Evolutionary conservation across 1,140 invertebrate species (phyloP), one percentile per base, ranked within the genome.

Genomic region (Drosophila kohkoa): DNA sequence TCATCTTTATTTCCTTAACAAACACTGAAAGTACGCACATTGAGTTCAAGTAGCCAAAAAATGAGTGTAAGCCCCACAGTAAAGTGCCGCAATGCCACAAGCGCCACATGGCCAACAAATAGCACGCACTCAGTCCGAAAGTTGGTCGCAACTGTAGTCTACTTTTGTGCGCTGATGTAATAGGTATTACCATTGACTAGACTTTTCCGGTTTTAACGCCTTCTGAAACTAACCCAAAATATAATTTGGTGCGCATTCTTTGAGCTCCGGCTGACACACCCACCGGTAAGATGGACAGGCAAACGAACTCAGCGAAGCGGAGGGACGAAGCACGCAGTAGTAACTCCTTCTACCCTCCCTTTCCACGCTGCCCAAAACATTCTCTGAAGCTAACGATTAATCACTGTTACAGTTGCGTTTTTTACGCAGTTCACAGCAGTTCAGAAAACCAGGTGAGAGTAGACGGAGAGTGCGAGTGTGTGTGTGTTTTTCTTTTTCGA

Each of bases 121-220:
- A 57, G 35, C 48, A 45, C 41, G 76, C 76, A 69, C 52, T 71
- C 64, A 75, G 45, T 20, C 10, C 48, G 10, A 11, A 49, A 49
- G 8, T 25, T 46, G 38, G 8, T 11, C n/a, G 20, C 32, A 55
- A 62, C 48, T 45, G 64, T 73, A 57, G 63, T 58, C 83, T 63
- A 71, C 63, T 83, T 87, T 83, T 64, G 54, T 60, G 49, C 49
- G 83, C 83, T 87, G 83, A 87, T 87, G 83, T 87, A 87, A 87
- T 88, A 67, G 68, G 51, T 70, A 66, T 70, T 79, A 65, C 69
- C 54, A 45, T 59, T 71, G 63, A 87, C 83, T 69, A 80, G 52
- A 80, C 64, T 78, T 78, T 81, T 75, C 73, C 80, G 85, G 80
- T 71, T 83, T 62, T 41, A 32, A 5, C 38, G 16, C 54, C 54